Evolutionary conservation across 2,888 invertebrate genomes (phyloP).

Genomic region (Psococerastis gibbosa): DNA sequence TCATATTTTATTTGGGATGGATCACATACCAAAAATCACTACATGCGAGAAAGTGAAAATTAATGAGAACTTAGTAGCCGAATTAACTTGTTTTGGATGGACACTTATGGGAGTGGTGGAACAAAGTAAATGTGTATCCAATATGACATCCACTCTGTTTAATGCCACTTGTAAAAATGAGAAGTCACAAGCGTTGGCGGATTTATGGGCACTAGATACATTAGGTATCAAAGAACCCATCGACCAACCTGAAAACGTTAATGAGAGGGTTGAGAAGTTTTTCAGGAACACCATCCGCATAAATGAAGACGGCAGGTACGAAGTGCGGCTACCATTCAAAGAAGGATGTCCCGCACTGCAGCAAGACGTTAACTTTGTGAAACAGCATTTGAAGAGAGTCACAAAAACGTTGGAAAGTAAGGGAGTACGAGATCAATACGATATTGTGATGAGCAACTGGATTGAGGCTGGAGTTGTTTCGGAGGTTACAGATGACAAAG

Average conservation of each 20-base stretch:
- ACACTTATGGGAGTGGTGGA: too few relatives aligned
- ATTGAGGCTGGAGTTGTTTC: slow-evolving; percentile 12
- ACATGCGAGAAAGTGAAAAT: too few relatives aligned
- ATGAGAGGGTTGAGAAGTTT: background rate
- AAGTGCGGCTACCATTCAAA: slow-evolving; percentile 1
- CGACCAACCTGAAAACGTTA: background rate
- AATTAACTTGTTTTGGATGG: background rate
- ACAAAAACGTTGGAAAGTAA: background rate
- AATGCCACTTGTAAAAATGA: too few relatives aligned
- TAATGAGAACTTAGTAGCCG: too few relatives aligned
- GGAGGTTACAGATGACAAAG: background rate
- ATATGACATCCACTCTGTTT: too few relatives aligned
- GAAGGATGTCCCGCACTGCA: background rate
- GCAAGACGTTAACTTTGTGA: background rate
- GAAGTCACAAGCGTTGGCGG: background rate
- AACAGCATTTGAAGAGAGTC: background rate
- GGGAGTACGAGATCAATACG: slow-evolving; percentile 4
- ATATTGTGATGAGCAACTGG: slow-evolving; percentile 13
- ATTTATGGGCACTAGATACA: slow-evolving; percentile 1
- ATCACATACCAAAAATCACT: too few relatives aligned
- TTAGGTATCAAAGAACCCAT: background rate
- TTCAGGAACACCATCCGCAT: background rate
- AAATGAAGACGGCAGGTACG: slow-evolving; percentile 1
- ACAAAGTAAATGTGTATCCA: too few relatives aligned
- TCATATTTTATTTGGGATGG: too few relatives aligned